phyloP scores from a whole-genome alignment of 2,113 vertebrate species.

The Haemorhous mexicanus region DNA sequence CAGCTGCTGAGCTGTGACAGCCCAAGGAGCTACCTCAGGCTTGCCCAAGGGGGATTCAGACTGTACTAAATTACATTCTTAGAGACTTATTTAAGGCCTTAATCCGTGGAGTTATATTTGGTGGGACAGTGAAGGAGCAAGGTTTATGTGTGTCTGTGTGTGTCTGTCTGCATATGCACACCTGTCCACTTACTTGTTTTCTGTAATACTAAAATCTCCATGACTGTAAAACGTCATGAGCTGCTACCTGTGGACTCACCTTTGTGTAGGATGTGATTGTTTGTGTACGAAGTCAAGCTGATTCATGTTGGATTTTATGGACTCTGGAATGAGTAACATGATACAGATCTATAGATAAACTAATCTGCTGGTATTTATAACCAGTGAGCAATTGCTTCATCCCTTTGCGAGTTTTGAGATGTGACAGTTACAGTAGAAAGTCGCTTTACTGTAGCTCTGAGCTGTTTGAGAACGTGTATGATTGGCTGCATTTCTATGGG shows the following conservation, averaged over 20 bases:
- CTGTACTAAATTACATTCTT: constrained; percentile 30
- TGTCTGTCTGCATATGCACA: neutral
- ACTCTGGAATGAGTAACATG: constrained; percentile 45
- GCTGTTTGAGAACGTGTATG: neutral
- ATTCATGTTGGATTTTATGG: constrained; percentile 32
- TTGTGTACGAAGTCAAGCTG: neutral
- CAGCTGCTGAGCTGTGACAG: constrained; percentile 38
- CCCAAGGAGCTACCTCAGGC: constrained; percentile 35
- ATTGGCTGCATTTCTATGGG: neutral
- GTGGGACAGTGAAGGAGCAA: neutral
- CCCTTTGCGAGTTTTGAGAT: neutral
- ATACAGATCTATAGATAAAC: constrained; percentile 62
- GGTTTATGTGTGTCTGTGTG: neutral
- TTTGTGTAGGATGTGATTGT: neutral
- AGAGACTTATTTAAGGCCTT: constrained; percentile 27
- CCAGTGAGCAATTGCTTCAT: constrained; percentile 28
- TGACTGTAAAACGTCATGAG: neutral
- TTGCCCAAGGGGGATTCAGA: constrained; percentile 11
- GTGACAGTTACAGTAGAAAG: constrained; percentile 3
- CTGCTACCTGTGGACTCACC: neutral
- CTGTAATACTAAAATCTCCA: neutral
- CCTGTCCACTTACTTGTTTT: neutral
- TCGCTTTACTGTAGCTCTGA: neutral
- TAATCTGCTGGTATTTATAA: constrained; percentile 55
- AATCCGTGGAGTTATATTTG: constrained; percentile 50